Evolutionary conservation across 1,140 invertebrate genomes (phyloP), one percentile per base, ranked within the genome.

Genomic region (Lepidotrigona ventralis): DNA sequence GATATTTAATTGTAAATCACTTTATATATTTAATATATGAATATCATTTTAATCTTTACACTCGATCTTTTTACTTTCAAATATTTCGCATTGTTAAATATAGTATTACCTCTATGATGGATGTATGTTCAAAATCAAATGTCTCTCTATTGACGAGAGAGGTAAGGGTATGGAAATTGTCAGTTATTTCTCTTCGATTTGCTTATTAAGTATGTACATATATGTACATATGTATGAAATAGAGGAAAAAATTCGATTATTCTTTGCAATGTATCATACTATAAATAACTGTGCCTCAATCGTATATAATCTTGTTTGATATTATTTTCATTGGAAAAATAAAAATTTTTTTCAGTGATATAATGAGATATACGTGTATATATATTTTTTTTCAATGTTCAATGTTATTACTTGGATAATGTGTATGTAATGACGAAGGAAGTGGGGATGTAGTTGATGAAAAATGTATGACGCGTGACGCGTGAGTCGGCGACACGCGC

Each of bases 401-500:
- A 8, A 8, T 46, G 39, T 46, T 14, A 60, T 4, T 64, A 64
- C 63, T 14, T 6, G 15, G 14, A 60, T 1, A n/a, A 23, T n/a
- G n/a, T 29, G 26, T 19, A 29, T 5, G n/a, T 64, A 64, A 29
- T 64, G 12, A 23, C 1, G 29, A 68, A 19, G 8, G 17, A 39
- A 53, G 81, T 70, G 26, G 81, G 75, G 66, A 29, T 68, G 4
- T 23, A 39, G 12, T 83, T 77, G 23, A 76, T 86, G 68, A 72
- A 86, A 84, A 71, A 58, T 29, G 12, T 60, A 51, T 72, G 76
- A 69, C 58, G 58, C 56, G 56, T 58, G 56, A 58, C 19, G 81
- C 56, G 63, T 46, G 53, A 69, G 39, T 68, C 23, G 56, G 26
- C 56, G 79, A 78, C 73, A 78, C 82, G 82, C 69, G 78, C 78